phyloP scores from a whole-genome alignment of 2,113 vertebrate genomes.

The Crotophaga sulcirostris region DNA sequence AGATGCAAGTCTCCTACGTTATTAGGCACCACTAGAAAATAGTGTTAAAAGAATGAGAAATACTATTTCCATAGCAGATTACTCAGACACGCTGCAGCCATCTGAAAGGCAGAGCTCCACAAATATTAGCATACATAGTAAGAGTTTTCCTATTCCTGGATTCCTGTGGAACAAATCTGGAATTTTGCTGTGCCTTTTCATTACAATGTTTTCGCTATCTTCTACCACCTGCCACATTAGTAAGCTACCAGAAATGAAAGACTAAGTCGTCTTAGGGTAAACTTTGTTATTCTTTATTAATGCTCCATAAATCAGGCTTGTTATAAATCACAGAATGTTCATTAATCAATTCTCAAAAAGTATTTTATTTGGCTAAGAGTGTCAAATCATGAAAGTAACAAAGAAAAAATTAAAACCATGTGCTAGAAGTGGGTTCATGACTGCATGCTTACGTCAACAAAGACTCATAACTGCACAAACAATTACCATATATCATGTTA shows the following conservation, averaged over 20 bases:
- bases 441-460: slow-evolving; percentile 50
- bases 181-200: slow-evolving; percentile 39
- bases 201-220: slow-evolving; percentile 48
- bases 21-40: slow-evolving; percentile 28
- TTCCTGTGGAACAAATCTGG: slow-evolving; percentile 63
- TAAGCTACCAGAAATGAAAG: slow-evolving; percentile 71
- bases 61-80: slow-evolving; percentile 40
- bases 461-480: slow-evolving; percentile 65
- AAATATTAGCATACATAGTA: slow-evolving; percentile 21
- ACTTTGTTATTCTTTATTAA: slow-evolving; percentile 71
- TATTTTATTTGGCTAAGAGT: slow-evolving; percentile 71
- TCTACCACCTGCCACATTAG: slow-evolving; percentile 64
- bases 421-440: slow-evolving; percentile 48
- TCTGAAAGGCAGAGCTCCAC: slow-evolving; percentile 50
- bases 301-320: slow-evolving; percentile 60
- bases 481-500: slow-evolving; percentile 75
- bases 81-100: slow-evolving; percentile 55
- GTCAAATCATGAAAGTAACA: slow-evolving; percentile 65
- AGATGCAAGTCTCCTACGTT: neutral
- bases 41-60: neutral
- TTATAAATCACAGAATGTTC: slow-evolving; percentile 69
- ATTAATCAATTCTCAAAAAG: slow-evolving; percentile 70
- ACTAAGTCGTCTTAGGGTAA: slow-evolving; percentile 66
- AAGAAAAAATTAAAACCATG: slow-evolving; percentile 75
- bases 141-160: slow-evolving; percentile 58